Evolutionary conservation across 2,888 invertebrate species (phyloP), one percentile per base, ranked within the genome.

Genomic region (Heterodera filipjevi): DNA sequence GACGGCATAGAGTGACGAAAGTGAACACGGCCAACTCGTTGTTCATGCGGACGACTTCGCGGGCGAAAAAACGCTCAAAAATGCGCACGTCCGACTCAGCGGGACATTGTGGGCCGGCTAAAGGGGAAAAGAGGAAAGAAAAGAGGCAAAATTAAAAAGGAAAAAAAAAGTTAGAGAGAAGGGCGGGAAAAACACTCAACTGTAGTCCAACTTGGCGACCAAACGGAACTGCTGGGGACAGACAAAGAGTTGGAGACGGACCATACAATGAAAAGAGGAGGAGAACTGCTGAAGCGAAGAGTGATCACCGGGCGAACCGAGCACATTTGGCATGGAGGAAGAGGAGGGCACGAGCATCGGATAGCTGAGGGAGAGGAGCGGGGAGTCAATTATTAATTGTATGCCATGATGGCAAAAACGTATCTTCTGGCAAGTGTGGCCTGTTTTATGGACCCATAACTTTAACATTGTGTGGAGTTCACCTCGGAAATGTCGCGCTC

Each of bases 11-110:
- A 53, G 71, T 77, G 53, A 84, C 70, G 73, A 84, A 84, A 3
- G 81, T 75, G 49, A 84, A 49, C 46, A 84, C 77, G 16, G 83
- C 83, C 30, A 80, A 35, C 59, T 84, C 83, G 77, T 82, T 84
- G 74, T 77, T 73, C 27, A 82, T 71, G 3, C 39, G 79, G 32
- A 77, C 76, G 10, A 84, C 78, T 27, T 66, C 71, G 27, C 19
- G 49, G 70, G 81, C 81, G 74, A 84, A 84, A 66, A 78, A 84
- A 22, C 72, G 59, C 77, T 84, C 82, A 30, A 79, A 78, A 12
- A 82, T 78, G 3, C 46, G 53, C 14, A 83, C 53, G 33, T 81
- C 80, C 16, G 53, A n/a, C 10, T 78, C 77, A 1, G 71, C 19
- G 0, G 83, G 83, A 30, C 39, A 39, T 8, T 30, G n/a, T 22